These are phyloP conservation scores for Chouioia cunea DNA, from an alignment of 2,888 invertebrate species.

Conservation along the genomic window DNA sequence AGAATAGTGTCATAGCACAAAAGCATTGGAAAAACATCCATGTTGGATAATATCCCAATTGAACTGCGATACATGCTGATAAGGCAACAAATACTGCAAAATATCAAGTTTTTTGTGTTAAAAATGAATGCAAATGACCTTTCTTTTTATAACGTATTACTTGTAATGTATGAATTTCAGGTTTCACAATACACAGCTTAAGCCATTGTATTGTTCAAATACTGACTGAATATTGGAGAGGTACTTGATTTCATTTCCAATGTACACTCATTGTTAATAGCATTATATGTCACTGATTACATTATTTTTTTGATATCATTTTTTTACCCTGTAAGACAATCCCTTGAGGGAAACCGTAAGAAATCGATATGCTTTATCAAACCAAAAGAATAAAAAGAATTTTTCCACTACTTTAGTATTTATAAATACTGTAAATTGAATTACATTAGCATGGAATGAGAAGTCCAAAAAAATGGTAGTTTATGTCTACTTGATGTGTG, in stretches of 20 bases:
- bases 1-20: conserved; percentile 94
- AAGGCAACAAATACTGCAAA: conserved; percentile 91
- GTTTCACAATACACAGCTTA: no score
- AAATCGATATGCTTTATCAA: conserved; percentile 9
- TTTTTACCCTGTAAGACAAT: conserved; percentile 17
- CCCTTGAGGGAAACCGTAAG: conserved; percentile 12
- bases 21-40: conserved; percentile 98
- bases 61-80: conserved; percentile 94
- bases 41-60: conserved; percentile 90
- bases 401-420: not conserved
- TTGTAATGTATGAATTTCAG: no score
- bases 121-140: not conserved
- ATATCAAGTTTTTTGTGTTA: not conserved
- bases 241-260: no score
- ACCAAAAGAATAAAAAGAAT: conserved; percentile 2
- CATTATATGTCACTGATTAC: conserved; percentile 1
- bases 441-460: no score
- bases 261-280: not conserved
- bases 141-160: no score
- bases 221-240: no score
- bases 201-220: no score
- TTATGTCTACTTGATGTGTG: no score
- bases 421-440: conserved; percentile 7
- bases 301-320: conserved; percentile 24
- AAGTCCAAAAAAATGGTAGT: no score